Percentiles rank a stretch among this genome's conserved stretches.
Evolutionary conservation across 2,113 vertebrate species (phyloP).

Genomic region (Lophotis ruficrista): DNA sequence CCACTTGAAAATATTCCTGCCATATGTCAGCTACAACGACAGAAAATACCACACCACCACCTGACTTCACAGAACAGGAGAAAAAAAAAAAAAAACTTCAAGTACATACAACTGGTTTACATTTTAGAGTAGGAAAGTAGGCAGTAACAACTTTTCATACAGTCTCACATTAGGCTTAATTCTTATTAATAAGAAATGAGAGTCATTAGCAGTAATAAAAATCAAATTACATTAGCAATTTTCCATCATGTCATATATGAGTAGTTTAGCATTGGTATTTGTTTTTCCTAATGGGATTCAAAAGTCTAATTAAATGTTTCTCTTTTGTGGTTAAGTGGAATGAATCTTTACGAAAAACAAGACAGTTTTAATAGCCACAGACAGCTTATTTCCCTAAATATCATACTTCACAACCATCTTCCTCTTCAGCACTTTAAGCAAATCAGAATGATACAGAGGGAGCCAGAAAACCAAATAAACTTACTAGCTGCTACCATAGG

Average conservation of each 20-base stretch:
- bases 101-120: conserved; percentile 33
- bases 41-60: neutral
- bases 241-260: conserved; percentile 76
- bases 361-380: conserved; percentile 54
- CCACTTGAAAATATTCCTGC: neutral
- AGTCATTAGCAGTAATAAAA: conserved; percentile 80
- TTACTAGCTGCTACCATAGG: neutral
- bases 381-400: conserved; percentile 53
- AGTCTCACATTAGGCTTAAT: conserved; percentile 71
- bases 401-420: neutral
- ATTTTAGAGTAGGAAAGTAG: conserved; percentile 56
- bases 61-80: neutral
- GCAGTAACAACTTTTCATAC: conserved; percentile 63
- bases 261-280: conserved; percentile 77
- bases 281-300: conserved; percentile 79
- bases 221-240: conserved; percentile 79
- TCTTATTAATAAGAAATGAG: conserved; percentile 79
- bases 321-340: conserved; percentile 72
- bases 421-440: neutral
- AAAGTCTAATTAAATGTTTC: conserved; percentile 78
- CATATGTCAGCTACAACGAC: fast-evolving
- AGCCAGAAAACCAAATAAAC: neutral
- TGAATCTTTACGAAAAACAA: conserved; percentile 61
- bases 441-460: neutral
- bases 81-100: conserved; percentile 31